Evolutionary conservation across 2,797 vertebrate species (phyloP).

Genomic region (Pangasius krempfi): DNA sequence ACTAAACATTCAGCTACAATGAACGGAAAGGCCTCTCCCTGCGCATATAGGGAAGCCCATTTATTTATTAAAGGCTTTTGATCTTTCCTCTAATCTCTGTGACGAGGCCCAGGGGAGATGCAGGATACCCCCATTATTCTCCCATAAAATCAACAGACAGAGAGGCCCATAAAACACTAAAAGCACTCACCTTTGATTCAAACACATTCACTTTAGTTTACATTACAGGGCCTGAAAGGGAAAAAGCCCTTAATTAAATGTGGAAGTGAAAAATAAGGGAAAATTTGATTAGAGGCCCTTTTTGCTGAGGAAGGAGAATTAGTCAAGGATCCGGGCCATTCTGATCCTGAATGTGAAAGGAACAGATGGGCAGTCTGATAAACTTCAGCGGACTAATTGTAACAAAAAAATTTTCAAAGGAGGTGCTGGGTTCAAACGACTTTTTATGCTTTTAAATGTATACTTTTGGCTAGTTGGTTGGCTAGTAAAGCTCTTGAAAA

Average conservation of each 20-base stretch:
- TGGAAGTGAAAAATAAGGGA: slow-evolving; percentile 24
- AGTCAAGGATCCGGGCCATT: neutral
- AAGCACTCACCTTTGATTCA: slow-evolving; percentile 51
- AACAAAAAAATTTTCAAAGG: neutral
- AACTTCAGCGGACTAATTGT: neutral
- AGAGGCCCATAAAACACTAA: slow-evolving; percentile 52
- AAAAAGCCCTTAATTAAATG: slow-evolving; percentile 56
- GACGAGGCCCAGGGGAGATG: slow-evolving; percentile 39
- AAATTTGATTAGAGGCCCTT: slow-evolving; percentile 8
- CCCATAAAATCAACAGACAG: slow-evolving; percentile 51
- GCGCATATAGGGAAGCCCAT: slow-evolving; percentile 47
- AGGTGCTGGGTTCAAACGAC: neutral
- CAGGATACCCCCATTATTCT: slow-evolving; percentile 45
- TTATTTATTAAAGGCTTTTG: slow-evolving; percentile 46
- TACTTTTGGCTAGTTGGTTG: neutral
- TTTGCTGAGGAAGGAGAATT: neutral
- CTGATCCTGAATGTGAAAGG: neutral
- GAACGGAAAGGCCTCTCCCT: slow-evolving; percentile 67
- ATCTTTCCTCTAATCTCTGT: slow-evolving; percentile 56
- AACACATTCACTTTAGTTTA: slow-evolving; percentile 48
- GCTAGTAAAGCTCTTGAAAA: neutral
- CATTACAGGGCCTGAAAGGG: slow-evolving; percentile 46
- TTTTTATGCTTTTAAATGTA: neutral
- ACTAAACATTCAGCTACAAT: slow-evolving; percentile 69
- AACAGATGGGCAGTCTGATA: neutral